phyloP scores from a whole-genome alignment of 2,797 vertebrate genomes.

The Smutsia temminckii region DNA sequence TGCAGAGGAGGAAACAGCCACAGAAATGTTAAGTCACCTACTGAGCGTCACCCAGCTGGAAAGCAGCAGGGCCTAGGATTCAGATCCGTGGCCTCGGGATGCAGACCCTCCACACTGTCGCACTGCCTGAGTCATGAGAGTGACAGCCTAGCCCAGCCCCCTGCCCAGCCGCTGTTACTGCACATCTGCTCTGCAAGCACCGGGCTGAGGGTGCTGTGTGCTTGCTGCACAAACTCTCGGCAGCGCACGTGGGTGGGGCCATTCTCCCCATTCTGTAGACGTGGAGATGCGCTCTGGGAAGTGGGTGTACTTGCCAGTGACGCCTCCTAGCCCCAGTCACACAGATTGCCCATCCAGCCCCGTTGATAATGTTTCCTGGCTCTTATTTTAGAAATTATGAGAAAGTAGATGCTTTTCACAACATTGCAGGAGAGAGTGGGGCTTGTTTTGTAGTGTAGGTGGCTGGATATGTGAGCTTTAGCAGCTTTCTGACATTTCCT shows the following conservation, averaged over 20 bases:
- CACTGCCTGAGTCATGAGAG: accelerated
- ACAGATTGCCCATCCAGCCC: neutral
- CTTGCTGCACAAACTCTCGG: neutral
- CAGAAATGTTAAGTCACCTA: neutral
- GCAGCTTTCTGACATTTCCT: neutral
- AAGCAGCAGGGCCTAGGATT: neutral
- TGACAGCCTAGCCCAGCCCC: neutral
- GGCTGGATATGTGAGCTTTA: accelerated
- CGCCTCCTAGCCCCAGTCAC: neutral
- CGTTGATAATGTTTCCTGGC: accelerated
- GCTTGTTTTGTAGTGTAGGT: neutral
- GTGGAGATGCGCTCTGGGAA: neutral
- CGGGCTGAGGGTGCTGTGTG: neutral
- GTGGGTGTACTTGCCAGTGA: neutral
- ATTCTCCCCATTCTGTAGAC: no score
- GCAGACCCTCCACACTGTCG: accelerated
- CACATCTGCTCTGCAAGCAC: accelerated
- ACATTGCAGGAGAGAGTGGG: neutral
- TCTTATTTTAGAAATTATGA: neutral
- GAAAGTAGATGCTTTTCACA: neutral
- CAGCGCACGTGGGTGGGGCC: accelerated
- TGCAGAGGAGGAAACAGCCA: neutral
- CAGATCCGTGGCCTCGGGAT: accelerated
- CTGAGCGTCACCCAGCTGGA: neutral
- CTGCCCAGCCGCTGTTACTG: accelerated